Evolutionary conservation across 2,888 invertebrate species (phyloP).

Genomic region (Harpalus rubripes): DNA sequence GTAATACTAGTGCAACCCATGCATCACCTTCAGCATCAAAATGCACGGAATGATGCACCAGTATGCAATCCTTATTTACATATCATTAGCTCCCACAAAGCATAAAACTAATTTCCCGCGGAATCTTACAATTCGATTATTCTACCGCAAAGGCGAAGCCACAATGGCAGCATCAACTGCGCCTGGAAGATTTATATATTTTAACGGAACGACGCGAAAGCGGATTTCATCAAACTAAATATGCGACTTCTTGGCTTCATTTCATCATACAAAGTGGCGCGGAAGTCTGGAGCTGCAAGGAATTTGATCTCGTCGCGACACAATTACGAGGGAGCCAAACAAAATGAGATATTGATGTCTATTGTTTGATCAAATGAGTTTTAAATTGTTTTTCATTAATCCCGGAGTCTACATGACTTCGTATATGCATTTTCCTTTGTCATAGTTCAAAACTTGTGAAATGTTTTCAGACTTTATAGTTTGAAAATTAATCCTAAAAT

Average conservation of each 20-base stretch:
- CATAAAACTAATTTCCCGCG: conserved; percentile 30
- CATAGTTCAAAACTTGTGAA: too few species aligned
- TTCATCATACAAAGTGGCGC: conserved; percentile 39
- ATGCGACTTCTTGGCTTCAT: conserved; percentile 51
- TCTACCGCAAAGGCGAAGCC: not conserved
- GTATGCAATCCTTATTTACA: conserved; percentile 29
- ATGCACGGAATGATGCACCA: conserved; percentile 6
- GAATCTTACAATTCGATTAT: conserved; percentile 41
- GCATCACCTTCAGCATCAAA: not conserved
- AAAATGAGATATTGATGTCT: conserved; percentile 35
- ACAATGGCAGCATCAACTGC: conserved; percentile 1
- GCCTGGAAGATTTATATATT: conserved; percentile 25
- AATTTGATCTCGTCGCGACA: not conserved
- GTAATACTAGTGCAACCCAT: not conserved
- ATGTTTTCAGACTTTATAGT: too few species aligned
- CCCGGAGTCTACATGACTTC: too few species aligned
- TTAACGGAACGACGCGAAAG: conserved; percentile 19
- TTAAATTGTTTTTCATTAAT: not conserved
- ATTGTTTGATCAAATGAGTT: conserved; percentile 18
- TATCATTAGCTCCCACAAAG: conserved; percentile 15
- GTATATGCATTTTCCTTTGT: too few species aligned
- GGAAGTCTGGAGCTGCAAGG: not conserved
- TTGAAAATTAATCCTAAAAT: too few species aligned
- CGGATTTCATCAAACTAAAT: conserved; percentile 54
- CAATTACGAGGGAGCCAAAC: not conserved